A percentile compares a stretch with the other conserved stretches of the same genome.
These are phyloP conservation scores for Lepidurus arcticus DNA, from an alignment of 1,140 invertebrate species.

Conservation along the genomic window DNA sequence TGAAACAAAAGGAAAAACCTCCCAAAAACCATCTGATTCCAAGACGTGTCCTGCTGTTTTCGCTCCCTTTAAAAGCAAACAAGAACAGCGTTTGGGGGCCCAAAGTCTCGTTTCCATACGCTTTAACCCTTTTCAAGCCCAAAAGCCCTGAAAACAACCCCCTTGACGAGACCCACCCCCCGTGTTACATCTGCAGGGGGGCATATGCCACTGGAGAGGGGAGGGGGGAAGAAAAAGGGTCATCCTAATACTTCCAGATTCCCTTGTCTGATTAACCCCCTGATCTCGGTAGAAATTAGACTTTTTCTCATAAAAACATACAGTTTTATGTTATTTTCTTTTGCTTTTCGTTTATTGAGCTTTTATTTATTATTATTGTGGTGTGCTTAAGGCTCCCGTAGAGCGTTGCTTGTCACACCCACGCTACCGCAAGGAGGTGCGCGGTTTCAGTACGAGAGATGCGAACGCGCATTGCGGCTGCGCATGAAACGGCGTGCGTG, in stretches of 20 bases:
- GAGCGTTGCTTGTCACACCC: no score
- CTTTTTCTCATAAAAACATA: neutral
- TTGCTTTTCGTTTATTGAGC: no score
- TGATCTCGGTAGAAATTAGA: constrained; percentile 1
- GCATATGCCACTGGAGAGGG: neutral
- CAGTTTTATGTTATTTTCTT: neutral
- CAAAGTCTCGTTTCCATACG: no score
- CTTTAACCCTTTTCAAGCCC: no score
- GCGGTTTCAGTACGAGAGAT: no score
- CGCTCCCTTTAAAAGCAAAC: no score
- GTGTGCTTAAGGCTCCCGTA: no score
- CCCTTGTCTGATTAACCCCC: constrained; percentile 5
- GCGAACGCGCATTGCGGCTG: no score
- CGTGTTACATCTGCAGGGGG: constrained; percentile 16
- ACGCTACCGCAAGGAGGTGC: no score
- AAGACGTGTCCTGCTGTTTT: neutral
- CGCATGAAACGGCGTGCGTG: no score
- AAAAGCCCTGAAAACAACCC: neutral
- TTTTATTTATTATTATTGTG: no score
- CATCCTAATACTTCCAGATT: constrained; percentile 22
- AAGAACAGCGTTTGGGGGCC: no score
- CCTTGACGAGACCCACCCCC: constrained; percentile 16
- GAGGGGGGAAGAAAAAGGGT: neutral
- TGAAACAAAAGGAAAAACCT: neutral
- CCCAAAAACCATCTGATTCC: neutral